A percentile compares a stretch with the other conserved stretches of the same genome.
Evolutionary conservation across 2,888 invertebrate genomes (phyloP).

Genomic region (Ectropis crepuscularia): DNA sequence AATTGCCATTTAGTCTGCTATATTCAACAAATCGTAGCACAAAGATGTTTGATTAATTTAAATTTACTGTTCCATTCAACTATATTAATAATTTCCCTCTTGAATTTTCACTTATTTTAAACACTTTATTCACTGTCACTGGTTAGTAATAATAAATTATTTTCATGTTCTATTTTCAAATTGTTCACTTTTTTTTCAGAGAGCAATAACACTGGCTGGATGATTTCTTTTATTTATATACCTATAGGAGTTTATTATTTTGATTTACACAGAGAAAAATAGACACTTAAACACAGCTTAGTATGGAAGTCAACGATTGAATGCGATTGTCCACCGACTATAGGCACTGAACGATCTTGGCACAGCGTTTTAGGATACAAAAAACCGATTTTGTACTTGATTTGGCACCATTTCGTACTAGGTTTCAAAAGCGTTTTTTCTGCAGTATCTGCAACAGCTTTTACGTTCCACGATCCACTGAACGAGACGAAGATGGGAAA

Average conservation of each 20-base stretch:
- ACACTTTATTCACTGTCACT: not conserved
- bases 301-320: conserved; percentile 25
- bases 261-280: conserved; percentile 4
- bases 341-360: conserved; percentile 47
- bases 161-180: not conserved
- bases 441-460: conserved; percentile 20
- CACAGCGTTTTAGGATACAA: conserved; percentile 57
- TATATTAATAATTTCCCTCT: not conserved
- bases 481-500: conserved; percentile 39
- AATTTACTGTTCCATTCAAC: conserved; percentile 1
- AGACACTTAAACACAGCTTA: conserved; percentile 15
- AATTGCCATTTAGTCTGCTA: conserved; percentile 58
- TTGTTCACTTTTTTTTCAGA: not conserved
- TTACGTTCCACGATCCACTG: conserved; percentile 25
- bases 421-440: conserved; percentile 53
- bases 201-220: conserved; percentile 13
- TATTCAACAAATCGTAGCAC: not conserved
- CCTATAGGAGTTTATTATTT: not conserved
- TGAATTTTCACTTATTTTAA: not conserved
- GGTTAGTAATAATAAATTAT: no score
- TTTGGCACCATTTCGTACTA: conserved; percentile 52
- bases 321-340: conserved; percentile 28
- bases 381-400: conserved; percentile 51
- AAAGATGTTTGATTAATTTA: not conserved
- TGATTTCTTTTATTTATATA: conserved; percentile 4